Base-by-base conservation (phyloP, 2,113 vertebrate species). In the Leptodactylus fuscus region DNA sequence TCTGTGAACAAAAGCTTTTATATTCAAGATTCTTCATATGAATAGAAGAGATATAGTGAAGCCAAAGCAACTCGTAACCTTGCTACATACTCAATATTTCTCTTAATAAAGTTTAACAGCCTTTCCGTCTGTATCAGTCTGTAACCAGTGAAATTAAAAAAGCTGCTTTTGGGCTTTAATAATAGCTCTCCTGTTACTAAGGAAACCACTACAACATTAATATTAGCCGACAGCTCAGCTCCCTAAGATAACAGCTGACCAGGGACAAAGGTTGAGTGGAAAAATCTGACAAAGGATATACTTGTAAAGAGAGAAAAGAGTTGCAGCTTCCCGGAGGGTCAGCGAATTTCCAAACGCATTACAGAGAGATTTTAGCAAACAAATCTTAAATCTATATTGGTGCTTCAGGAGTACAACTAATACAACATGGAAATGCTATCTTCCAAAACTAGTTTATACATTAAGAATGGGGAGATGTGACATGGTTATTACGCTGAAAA, bases 161-260 rank as follows among this genome's bases (percentile, higher is more conserved):
- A 77, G 74, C 18, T 6, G 48, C 48, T 53, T 32, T 27, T 34
- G 13, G 46, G 24, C 74, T 77, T 51, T 77, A 77, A 34, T 53
- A 51, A 77, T 51, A 29, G 27, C 10, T 77, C 44, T 77, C 48
- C 48, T 11, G 74, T 77, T 77, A 77, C 41, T 48, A 75, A 36
- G 38, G 71, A 74, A 74, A 74, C 44, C 16, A 76, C 27, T 49
- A 49, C 46, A 49, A 32, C 74, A 75, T 75, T 49, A 75, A 49
- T 49, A 75, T 34, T 53, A 53, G 74, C 48, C 4, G 27, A 77
- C 74, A 49, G 27, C 74, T 49, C 1, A 49, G 27, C 46, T 75
- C 46, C 44, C 24, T 20, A 53, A 34, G 74, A 32, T 53, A 77
- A 53, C 46, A 22, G 74, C 48, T 53, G 74, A 77, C 74, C 74